phyloP scores from a whole-genome alignment of 2,113 vertebrate species.

The Muscicapa adusta region DNA sequence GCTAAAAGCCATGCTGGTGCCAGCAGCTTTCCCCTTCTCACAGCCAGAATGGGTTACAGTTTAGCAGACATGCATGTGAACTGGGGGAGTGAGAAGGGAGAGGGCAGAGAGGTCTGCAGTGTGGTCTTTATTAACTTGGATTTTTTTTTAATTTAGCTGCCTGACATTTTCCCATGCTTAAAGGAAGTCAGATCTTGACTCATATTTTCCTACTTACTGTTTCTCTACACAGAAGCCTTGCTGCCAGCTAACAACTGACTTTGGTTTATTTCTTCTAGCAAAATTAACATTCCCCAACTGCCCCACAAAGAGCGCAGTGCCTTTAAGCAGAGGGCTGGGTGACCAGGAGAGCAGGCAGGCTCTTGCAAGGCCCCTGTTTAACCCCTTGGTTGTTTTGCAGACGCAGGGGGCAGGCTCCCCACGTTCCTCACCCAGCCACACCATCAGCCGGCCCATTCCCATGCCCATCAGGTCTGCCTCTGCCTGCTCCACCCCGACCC shows the following conservation, averaged over 20 bases:
- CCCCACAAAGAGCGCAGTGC: background rate
- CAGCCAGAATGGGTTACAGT: background rate
- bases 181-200: slow-evolving; percentile 9
- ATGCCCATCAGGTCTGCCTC: slow-evolving; percentile 91
- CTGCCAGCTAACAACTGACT: background rate
- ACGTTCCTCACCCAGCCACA: slow-evolving; percentile 94
- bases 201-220: background rate
- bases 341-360: background rate
- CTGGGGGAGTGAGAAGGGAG: background rate
- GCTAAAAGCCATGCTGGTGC: background rate
- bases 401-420: slow-evolving; percentile 93
- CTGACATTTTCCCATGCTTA: slow-evolving; percentile 40
- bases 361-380: background rate
- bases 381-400: slow-evolving; percentile 73
- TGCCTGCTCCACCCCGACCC: slow-evolving; percentile 88
- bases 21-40: background rate
- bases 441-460: slow-evolving; percentile 89
- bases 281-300: background rate
- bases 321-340: background rate
- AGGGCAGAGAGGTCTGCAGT: background rate
- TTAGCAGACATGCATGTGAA: background rate
- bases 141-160: background rate
- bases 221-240: background rate
- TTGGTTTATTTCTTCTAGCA: background rate
- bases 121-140: background rate